Base-by-base conservation (phyloP, 2,888 invertebrate species). In the Trichogramma evanescens region DNA sequence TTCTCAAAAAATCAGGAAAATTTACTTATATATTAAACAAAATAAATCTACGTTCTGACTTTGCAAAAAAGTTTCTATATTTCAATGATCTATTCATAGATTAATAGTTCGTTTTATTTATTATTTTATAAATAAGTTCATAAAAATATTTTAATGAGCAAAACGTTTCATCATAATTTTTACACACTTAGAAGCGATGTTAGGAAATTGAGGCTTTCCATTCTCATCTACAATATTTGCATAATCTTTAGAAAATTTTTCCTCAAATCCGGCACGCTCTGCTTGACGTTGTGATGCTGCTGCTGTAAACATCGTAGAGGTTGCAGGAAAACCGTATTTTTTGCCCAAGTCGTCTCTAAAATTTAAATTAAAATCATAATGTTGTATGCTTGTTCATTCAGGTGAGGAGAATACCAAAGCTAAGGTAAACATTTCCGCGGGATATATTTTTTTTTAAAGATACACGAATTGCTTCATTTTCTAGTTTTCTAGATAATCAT, bases 261-360 rank as follows among this genome's bases (percentile, higher is more conserved):
- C 59, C 55, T 70, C 67, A 57, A 70, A 73, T n/a, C 70, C 74
- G 6, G 60, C 67, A 6, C 67, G 65, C 3, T 52, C 61, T 1
- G 74, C 74, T n/a, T 66, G 44, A 10, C 65, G 67, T 51, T 72
- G 71, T 1, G 74, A 66, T 1, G 66, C 64, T 41, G 62, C 45
- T 1, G 70, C 70, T 1, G 72, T 69, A 39, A 74, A 74, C 1
- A 61, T 50, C 0, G 74, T 74, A 1, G 66, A 42, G 4, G 72
- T 71, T 5, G 66, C 69, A 59, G 43, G n/a, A 43, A 69, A 57
- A 2, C 64, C 65, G 56, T 66, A 62, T 45, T 67, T 63, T 38
- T 60, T 61, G 4, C 65, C 67, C n/a, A 69, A 55, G 26, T 62
- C 60, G 6, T 60, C 56, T 44, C 66, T 67, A 48, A 38, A 65